Evolutionary conservation across 2,888 invertebrate genomes (phyloP), one percentile per base, ranked within the genome.

Genomic region (Limenitis camilla): DNA sequence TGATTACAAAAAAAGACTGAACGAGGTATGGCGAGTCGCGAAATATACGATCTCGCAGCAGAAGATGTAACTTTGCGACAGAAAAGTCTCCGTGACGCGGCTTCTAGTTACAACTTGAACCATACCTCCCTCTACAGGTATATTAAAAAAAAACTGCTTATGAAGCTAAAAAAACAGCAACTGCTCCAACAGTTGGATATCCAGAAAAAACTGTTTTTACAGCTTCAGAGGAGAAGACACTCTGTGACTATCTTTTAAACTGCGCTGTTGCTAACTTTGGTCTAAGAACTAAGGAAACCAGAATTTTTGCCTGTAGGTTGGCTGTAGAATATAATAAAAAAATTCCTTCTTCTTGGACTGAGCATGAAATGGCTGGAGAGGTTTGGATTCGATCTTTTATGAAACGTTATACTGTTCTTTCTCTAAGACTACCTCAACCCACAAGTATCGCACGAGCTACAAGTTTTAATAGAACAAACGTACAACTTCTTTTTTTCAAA

Each of bases 31-130:
- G 52, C 52, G 47, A 61, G 52, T 55, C 51, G 52, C 52, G 52
- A 58, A 47, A 59, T 61, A 52, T 58, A 54, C 49, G 58, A 53
- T 47, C 59, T 59, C 45, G 50, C 52, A n/a, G n/a, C n/a, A n/a
- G n/a, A n/a, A n/a, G n/a, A n/a, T n/a, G n/a, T n/a, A n/a, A n/a
- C n/a, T n/a, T n/a, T n/a, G n/a, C n/a, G n/a, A n/a, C n/a, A n/a
- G n/a, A n/a, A n/a, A n/a, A n/a, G n/a, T n/a, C n/a, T n/a, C n/a
- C n/a, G n/a, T n/a, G n/a, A n/a, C n/a, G n/a, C n/a, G n/a, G n/a
- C n/a, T n/a, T n/a, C n/a, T n/a, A n/a, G n/a, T n/a, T 52, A 46
- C 9, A 36, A 36, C 36, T 9, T 36, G 9, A 36, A 36, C 36
- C 36, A 36, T n/a, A n/a, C n/a, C n/a, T n/a, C n/a, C n/a, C n/a